phyloP scores from a whole-genome alignment of 2,797 vertebrate genomes.

The Pygocentrus nattereri region DNA sequence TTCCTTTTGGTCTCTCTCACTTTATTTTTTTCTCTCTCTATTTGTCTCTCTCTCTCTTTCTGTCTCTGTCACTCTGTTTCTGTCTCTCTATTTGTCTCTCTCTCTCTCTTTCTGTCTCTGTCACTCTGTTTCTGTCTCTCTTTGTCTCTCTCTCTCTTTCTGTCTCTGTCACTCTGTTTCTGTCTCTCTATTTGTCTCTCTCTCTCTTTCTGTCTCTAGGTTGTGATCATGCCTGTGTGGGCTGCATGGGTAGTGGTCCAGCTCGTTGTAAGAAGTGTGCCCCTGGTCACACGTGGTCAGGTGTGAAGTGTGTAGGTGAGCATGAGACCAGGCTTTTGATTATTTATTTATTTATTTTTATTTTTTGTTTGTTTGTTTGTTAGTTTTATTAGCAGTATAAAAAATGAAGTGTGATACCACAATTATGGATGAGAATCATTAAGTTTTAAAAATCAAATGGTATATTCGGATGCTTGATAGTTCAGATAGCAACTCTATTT shows the following conservation, averaged over 20 bases:
- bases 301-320: constrained; percentile 92
- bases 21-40: constrained; percentile 29
- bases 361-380: too few relatives aligned
- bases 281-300: constrained; percentile 85
- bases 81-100: constrained; percentile 25
- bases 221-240: constrained; percentile 89
- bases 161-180: constrained; percentile 21
- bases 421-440: too few relatives aligned
- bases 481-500: too few relatives aligned
- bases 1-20: too few relatives aligned
- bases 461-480: too few relatives aligned
- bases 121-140: constrained; percentile 11
- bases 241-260: constrained; percentile 91
- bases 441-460: too few relatives aligned
- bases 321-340: not conserved
- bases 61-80: not conserved
- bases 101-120: constrained; percentile 26
- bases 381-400: too few relatives aligned
- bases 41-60: constrained; percentile 11
- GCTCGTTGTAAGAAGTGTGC: constrained; percentile 93
- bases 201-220: constrained; percentile 71
- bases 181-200: constrained; percentile 41
- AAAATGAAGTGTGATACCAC: too few relatives aligned
- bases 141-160: constrained; percentile 12
- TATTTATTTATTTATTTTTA: not conserved